Base-by-base conservation (phyloP, 2,888 invertebrate species). In the Syrista parreyssii region DNA sequence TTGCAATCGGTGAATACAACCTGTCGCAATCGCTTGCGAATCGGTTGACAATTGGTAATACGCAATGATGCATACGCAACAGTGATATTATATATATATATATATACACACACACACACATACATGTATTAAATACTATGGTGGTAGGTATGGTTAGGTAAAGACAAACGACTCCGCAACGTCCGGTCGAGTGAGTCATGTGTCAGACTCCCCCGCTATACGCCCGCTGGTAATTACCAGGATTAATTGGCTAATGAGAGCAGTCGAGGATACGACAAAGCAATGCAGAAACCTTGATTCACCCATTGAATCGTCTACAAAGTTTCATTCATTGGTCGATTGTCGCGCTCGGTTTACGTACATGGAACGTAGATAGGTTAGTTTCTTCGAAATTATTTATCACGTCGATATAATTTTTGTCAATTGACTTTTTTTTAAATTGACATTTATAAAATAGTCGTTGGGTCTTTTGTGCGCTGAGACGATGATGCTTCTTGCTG, bases 171-270 rank as follows among this genome's bases (percentile, higher is more conserved):
- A 55, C 55, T 55, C 55, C 23, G 15, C 71, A 32, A 71, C 71
- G 71, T 71, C 71, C 71, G 71, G 71, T 32, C 31, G 32, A 71
- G 71, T 71, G 71, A 71, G 6, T 71, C 71, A 71, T 71, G 71
- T 71, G 71, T 32, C 71, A 71, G 71, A 30, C 71, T 30, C 31
- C 32, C 71, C 12, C 12, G 55, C 55, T 55, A 55, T 55, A 55
- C 55, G 55, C 55, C 71, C 71, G 32, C 31, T 32, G 82, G 82
- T 87, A 88, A 89, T 88, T 88, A 89, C 84, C 82, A 85, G 83
- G 84, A 86, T 88, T 88, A 89, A 89, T 89, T 86, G 88, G 80
- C 84, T 87, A 87, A 89, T 86, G 84, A 88, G 86, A 82, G 31
- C 75, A 78, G 81, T 81, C 82, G 75, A 80, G 80, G 81, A 84